These are phyloP conservation scores for Carpatolechia fugitivella DNA, from an alignment of 2,888 invertebrate genomes.

Conservation along the genomic window DNA sequence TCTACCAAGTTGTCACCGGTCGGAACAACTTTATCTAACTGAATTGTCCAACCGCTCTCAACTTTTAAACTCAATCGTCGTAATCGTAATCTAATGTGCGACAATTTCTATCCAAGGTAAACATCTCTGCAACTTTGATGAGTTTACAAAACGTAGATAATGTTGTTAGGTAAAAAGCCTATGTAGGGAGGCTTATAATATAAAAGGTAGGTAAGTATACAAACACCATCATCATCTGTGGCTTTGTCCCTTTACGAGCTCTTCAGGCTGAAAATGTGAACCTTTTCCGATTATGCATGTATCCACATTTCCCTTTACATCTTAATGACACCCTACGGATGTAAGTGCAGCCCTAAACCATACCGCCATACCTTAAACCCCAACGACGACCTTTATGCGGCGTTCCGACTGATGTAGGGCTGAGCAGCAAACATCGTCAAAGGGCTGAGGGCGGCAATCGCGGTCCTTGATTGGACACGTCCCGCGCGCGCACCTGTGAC, in stretches of 20 bases:
- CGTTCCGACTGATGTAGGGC: conserved; percentile 40
- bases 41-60: neutral
- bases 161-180: no score
- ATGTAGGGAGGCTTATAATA: no score
- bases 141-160: neutral
- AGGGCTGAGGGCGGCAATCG: conserved; percentile 58
- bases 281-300: no score
- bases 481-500: conserved; percentile 57
- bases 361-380: no score
- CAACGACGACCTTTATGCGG: neutral
- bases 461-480: conserved; percentile 65
- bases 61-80: neutral
- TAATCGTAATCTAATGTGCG: conserved; percentile 1
- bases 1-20: neutral
- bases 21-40: neutral
- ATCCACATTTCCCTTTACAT: no score
- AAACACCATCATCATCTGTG: no score
- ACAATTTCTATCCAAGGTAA: neutral
- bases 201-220: no score
- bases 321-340: no score
- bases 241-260: no score
- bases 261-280: no score
- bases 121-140: neutral
- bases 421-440: conserved; percentile 57
- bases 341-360: no score